Percentiles rank a stretch among this genome's conserved stretches.
These are phyloP conservation scores for Leptopilina clavipes DNA, from an alignment of 1,140 invertebrate genomes.

Conservation along the genomic window DNA sequence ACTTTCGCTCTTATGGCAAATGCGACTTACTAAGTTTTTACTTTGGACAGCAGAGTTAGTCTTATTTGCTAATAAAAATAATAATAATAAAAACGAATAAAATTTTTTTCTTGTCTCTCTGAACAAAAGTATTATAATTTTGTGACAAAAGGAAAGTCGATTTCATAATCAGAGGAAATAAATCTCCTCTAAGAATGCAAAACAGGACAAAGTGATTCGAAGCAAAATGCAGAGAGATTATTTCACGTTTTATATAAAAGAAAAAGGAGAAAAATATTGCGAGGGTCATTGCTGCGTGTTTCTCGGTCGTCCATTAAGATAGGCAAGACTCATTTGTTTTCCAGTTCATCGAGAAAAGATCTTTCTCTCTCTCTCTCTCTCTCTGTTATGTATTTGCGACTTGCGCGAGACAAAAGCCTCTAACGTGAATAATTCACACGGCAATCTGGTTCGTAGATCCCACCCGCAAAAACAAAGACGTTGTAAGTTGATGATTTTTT, in stretches of 20 bases:
- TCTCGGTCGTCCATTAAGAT: slow-evolving; percentile 41
- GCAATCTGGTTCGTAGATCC: slow-evolving; percentile 55
- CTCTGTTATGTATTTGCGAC: background rate
- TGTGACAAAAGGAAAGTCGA: background rate
- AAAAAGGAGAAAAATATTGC: slow-evolving; percentile 35
- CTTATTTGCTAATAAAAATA: too few relatives aligned
- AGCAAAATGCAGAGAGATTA: background rate
- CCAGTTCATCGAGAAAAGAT: slow-evolving; percentile 48
- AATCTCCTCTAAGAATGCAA: background rate
- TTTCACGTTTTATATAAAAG: background rate
- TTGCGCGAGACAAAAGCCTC: slow-evolving; percentile 40
- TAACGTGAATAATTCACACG: slow-evolving; percentile 50
- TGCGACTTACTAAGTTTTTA: too few relatives aligned
- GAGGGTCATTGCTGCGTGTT: slow-evolving; percentile 46
- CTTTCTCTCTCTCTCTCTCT: slow-evolving; percentile 48
- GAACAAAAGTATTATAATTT: too few relatives aligned
- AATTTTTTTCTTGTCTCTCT: too few relatives aligned
- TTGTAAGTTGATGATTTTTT: slow-evolving; percentile 38
- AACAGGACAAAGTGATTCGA: background rate
- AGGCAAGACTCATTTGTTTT: slow-evolving; percentile 49
- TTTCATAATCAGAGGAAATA: slow-evolving; percentile 1
- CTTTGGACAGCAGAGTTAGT: too few relatives aligned
- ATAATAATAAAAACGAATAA: too few relatives aligned
- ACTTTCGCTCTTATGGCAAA: too few relatives aligned
- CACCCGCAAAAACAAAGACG: slow-evolving; percentile 50